Conservation (phyloP, 2,797 vertebrate genomes). For the Enteromius paludinosus region DNA sequence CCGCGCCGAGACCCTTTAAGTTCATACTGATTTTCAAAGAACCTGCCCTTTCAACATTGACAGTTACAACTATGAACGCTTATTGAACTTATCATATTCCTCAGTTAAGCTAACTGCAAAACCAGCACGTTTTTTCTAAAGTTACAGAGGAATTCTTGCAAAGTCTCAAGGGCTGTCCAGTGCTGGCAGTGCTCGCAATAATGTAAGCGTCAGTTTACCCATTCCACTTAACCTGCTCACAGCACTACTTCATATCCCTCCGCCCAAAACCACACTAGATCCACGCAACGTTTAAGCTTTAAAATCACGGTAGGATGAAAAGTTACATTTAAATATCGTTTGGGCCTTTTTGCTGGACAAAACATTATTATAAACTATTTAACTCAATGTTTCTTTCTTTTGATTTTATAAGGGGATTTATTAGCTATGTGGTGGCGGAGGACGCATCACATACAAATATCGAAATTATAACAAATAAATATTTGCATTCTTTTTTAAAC, state of each 20-base stretch:
- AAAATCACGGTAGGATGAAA: not conserved
- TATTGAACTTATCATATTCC: slow-evolving; percentile 64
- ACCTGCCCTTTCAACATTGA: slow-evolving; percentile 71
- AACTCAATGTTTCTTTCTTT: not conserved
- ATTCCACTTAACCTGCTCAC: slow-evolving; percentile 74
- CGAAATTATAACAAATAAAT: not conserved
- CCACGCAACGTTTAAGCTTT: not conserved
- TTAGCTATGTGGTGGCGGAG: not conserved
- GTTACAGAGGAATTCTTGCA: slow-evolving; percentile 56
- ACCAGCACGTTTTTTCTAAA: slow-evolving; percentile 43
- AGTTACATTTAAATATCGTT: not conserved
- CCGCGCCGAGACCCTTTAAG: slow-evolving; percentile 65
- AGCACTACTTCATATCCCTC: slow-evolving; percentile 73
- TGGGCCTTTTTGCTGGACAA: not conserved
- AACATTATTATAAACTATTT: not conserved
- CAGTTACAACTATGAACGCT: slow-evolving; percentile 55
- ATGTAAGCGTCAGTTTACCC: slow-evolving; percentile 72
- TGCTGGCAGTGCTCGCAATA: slow-evolving; percentile 71
- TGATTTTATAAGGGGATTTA: not conserved
- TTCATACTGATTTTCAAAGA: slow-evolving; percentile 70
- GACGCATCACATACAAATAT: not conserved
- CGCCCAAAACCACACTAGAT: slow-evolving; percentile 55
- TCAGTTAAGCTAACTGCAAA: slow-evolving; percentile 35
- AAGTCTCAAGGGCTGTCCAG: slow-evolving; percentile 66
- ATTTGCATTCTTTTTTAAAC: not conserved